Evolutionary conservation across 1,140 invertebrate genomes (phyloP).

Genomic region (Lordiphosa clarofinis): DNA sequence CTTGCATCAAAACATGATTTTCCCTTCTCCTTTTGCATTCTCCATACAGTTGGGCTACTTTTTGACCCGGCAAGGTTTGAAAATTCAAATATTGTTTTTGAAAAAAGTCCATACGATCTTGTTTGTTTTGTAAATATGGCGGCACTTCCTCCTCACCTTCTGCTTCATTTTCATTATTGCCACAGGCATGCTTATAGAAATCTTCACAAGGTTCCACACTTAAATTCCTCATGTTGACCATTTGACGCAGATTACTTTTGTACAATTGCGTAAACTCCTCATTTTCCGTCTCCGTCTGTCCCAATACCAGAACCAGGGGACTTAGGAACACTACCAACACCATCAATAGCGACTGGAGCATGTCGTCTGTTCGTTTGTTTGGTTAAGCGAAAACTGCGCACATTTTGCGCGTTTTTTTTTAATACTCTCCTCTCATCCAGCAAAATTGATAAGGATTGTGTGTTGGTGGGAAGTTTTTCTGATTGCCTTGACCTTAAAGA

Average conservation of each 20-base stretch:
- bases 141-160: constrained; percentile 31
- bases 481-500: constrained; percentile 56
- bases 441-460: constrained; percentile 46
- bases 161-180: constrained; percentile 26
- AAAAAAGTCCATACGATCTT: constrained; percentile 69
- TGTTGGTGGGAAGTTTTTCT: constrained; percentile 4
- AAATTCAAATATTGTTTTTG: constrained; percentile 40
- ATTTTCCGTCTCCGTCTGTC: constrained; percentile 7
- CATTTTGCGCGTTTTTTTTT: constrained; percentile 12
- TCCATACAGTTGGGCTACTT: constrained; percentile 46
- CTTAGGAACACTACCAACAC: constrained; percentile 14
- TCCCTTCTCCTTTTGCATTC: constrained; percentile 36
- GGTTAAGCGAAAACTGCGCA: constrained; percentile 50
- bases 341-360: constrained; percentile 31
- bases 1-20: background rate
- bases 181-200: constrained; percentile 71
- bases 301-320: constrained; percentile 4
- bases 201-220: constrained; percentile 52
- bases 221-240: constrained; percentile 47
- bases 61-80: constrained; percentile 35
- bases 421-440: constrained; percentile 12
- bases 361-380: constrained; percentile 50
- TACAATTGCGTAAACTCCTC: constrained; percentile 46
- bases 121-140: constrained; percentile 62
- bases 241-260: constrained; percentile 41